These are phyloP conservation scores for Rotaria macrura DNA, from an alignment of 2,888 invertebrate species.

Conservation along the genomic window DNA sequence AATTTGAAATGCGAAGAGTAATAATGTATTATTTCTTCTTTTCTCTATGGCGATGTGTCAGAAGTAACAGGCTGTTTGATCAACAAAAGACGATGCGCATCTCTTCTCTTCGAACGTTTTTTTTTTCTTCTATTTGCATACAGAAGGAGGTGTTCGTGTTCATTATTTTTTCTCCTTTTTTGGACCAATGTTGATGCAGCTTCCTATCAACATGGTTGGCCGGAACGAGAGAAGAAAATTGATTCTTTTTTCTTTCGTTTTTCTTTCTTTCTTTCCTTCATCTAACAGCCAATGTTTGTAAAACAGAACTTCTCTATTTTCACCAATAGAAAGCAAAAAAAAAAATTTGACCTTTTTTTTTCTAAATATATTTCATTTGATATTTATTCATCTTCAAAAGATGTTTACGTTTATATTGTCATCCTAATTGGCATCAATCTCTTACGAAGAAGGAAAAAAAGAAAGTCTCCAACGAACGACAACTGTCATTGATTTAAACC, in stretches of 20 bases:
- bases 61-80: constrained; percentile 3
- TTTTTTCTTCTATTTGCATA: constrained; percentile 12
- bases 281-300: constrained; percentile 3
- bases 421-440: constrained; percentile 11
- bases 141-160: constrained; percentile 15
- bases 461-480: not conserved
- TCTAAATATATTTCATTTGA: not conserved
- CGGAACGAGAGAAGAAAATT: constrained; percentile 4
- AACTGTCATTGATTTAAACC: constrained; percentile 8
- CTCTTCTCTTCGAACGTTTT: constrained; percentile 3
- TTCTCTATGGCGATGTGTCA: not conserved
- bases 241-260: not conserved
- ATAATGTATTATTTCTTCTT: not conserved
- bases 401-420: constrained; percentile 12
- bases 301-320: constrained; percentile 12
- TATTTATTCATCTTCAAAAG: constrained; percentile 15
- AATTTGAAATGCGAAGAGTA: not conserved
- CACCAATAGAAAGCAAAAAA: constrained; percentile 9
- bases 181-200: constrained; percentile 15
- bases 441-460: not conserved
- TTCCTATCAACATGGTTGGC: not conserved
- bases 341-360: constrained; percentile 2
- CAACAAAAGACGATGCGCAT: constrained; percentile 4
- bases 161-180: constrained; percentile 6
- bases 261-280: not conserved